Evolutionary conservation across 2,113 vertebrate species (phyloP), one percentile per base, ranked within the genome.

Genomic region (Salvelinus fontinalis): DNA sequence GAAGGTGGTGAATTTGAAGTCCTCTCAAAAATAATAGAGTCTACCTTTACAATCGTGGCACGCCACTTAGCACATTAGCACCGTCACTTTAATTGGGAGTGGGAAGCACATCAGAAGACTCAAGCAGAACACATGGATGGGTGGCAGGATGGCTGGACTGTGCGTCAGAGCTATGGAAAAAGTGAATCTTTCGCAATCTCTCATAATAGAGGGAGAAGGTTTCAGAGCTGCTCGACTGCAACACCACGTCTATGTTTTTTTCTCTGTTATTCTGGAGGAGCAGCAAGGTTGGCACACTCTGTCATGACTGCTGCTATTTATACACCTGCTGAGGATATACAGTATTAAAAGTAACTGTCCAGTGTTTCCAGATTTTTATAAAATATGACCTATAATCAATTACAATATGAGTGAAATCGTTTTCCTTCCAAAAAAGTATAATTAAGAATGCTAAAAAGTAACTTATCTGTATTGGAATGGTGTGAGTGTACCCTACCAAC

Each of bases 61-160:
- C 70, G 70, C 79, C 85, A 85, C 81, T 88, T 84, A 76, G 71
- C 85, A 84, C 85, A 69, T 90, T 84, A 86, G 70, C 77, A 84
- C 78, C 78, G 85, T 86, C 59, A 73, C 0, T 83, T 73, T 88
- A 83, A 86, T 84, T 84, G 69, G 73, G 81, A 59, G 64, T 14
- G 60, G 82, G 67, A 79, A 81, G 72, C 79, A 78, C 86, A 87
- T 85, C 82, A 86, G 88, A 84, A 83, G 73, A 66, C 51, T 13
- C 24, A 54, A 76, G 75, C 34, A 44, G 76, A 51, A n/a, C 5
- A 49, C 69, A 66, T 65, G 16, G 3, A 65, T 73, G 70, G 26
- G 5, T 64, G 18, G 26, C 76, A 70, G 81, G 76, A 54, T 18
- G 14, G 51, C 82, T 62, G 16, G 77, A 80, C 48, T 1, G 77